Percentiles rank a stretch among this genome's conserved stretches.
Conservation (phyloP, 2,888 invertebrate genomes). For the Lasioglossum lativentre region DNA sequence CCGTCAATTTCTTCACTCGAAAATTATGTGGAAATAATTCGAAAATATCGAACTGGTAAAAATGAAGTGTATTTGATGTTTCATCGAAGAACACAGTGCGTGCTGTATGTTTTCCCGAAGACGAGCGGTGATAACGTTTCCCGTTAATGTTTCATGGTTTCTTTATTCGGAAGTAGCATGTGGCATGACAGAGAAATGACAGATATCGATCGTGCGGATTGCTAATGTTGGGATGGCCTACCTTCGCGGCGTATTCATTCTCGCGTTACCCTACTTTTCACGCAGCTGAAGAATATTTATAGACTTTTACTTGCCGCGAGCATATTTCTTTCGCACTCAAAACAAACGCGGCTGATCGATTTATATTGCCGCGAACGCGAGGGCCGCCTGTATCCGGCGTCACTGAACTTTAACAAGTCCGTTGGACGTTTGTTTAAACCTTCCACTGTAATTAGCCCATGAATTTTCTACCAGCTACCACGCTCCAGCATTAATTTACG, state of each 20-base stretch:
- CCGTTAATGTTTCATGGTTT: conserved; percentile 37
- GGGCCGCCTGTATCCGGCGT: conserved; percentile 3
- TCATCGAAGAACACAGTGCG: not conserved
- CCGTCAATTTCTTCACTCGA: not conserved
- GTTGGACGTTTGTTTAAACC: conserved; percentile 14
- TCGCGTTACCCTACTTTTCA: conserved; percentile 63
- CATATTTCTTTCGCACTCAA: conserved; percentile 38
- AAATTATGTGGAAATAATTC: not conserved
- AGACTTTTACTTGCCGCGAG: conserved; percentile 37
- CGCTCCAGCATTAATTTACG: not conserved
- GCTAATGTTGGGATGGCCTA: conserved; percentile 46
- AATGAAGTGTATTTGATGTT: not conserved
- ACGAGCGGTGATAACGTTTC: not conserved
- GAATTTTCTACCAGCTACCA: not conserved
- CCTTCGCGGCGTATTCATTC: conserved; percentile 50
- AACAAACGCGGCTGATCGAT: conserved; percentile 46
- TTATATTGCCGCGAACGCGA: conserved; percentile 25
- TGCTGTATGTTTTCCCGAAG: not conserved
- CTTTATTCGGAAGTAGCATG: conserved; percentile 30
- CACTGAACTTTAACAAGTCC: conserved; percentile 14
- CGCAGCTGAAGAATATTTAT: conserved; percentile 59
- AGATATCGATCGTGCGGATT: conserved; percentile 55
- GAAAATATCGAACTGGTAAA: not conserved
- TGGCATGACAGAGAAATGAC: conserved; percentile 32
- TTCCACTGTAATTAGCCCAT: conserved; percentile 2